A percentile compares a stretch with the other conserved stretches of the same genome.
These are phyloP conservation scores for Spheniscus mendiculus DNA, from an alignment of 2,113 vertebrate species.

Conservation along the genomic window DNA sequence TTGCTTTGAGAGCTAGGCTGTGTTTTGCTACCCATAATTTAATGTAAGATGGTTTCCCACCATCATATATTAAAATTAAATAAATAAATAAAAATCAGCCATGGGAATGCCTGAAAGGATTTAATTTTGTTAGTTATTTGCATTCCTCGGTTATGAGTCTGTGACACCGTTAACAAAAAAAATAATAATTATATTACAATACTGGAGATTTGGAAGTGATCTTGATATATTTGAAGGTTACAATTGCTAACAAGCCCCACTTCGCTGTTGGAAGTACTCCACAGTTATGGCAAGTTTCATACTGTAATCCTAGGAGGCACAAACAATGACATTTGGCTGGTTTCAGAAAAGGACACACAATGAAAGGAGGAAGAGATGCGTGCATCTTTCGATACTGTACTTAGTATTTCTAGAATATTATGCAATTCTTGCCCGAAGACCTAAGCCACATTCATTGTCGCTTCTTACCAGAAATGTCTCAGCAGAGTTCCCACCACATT, in stretches of 20 bases:
- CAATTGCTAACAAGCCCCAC: background rate
- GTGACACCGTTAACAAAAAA: background rate
- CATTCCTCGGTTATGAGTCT: background rate
- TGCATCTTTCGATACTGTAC: fast-evolving
- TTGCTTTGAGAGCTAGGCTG: background rate
- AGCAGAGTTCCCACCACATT: background rate
- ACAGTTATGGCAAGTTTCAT: background rate
- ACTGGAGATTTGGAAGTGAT: background rate
- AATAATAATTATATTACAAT: background rate
- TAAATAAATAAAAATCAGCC: conserved; percentile 16
- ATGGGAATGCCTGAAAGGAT: background rate
- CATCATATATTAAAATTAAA: background rate
- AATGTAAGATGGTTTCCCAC: background rate
- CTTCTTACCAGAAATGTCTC: background rate
- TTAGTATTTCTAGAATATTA: background rate
- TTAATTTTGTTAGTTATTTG: background rate
- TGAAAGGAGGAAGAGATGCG: background rate
- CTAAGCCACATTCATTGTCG: background rate
- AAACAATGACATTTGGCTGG: background rate
- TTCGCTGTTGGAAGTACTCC: background rate
- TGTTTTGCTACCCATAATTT: conserved; percentile 8
- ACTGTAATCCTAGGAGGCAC: background rate
- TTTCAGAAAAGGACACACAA: background rate
- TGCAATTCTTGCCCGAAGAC: background rate
- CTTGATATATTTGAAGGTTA: background rate